These are phyloP conservation scores for Noctilio leporinus DNA, from an alignment of 2,113 vertebrate species.

Conservation along the genomic window DNA sequence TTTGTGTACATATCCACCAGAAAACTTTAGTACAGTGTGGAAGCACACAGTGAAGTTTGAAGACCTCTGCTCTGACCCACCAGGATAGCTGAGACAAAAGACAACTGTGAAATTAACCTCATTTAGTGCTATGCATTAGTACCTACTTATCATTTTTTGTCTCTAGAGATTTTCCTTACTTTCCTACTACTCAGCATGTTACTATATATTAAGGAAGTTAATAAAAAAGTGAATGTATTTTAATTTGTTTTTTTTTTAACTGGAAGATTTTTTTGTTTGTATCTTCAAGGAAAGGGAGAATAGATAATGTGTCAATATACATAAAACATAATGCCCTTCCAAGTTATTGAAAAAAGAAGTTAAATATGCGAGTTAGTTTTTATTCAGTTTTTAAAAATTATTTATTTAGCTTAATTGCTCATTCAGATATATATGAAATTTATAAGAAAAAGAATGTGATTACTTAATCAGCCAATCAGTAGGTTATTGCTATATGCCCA, in stretches of 20 bases:
- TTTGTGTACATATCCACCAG: not conserved
- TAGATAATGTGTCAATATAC: not conserved
- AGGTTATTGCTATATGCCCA: not conserved
- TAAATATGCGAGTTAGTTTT: not conserved
- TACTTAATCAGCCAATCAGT: not conserved
- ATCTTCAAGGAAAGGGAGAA: not conserved
- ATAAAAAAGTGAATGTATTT: not conserved
- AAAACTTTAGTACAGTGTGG: not conserved
- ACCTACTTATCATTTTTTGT: not conserved
- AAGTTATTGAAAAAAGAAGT: not conserved
- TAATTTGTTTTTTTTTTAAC: not conserved
- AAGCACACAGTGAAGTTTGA: not conserved
- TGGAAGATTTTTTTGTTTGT: not conserved
- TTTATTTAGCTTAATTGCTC: not conserved
- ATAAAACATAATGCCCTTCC: not conserved
- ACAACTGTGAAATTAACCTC: not conserved
- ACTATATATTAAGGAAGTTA: not conserved
- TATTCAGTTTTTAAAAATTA: not conserved
- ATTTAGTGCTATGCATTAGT: not conserved
- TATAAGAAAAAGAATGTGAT: not conserved
- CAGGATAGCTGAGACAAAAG: not conserved
- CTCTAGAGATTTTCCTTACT: not conserved
- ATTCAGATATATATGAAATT: not conserved
- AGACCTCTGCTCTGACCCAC: not conserved
- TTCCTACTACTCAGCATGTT: not conserved